phyloP scores from a whole-genome alignment of 2,888 invertebrate species.

The Aphodius sticticus region DNA sequence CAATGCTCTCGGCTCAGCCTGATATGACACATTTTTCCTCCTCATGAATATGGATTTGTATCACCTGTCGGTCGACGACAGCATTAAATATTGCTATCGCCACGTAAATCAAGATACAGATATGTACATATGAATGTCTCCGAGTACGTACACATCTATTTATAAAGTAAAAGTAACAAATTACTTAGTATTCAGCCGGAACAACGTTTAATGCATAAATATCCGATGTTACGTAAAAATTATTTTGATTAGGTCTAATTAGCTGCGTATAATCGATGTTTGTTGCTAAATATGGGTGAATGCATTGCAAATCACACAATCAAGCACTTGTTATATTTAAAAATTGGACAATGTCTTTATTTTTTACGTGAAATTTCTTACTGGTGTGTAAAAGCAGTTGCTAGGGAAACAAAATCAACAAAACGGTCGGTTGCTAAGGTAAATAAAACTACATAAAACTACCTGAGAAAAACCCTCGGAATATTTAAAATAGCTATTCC shows the following conservation, averaged over 20 bases:
- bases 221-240: background rate
- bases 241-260: background rate
- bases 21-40: slow-evolving; percentile 20
- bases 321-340: too few species aligned
- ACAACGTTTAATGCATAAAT: background rate
- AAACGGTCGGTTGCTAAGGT: too few species aligned
- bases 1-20: background rate
- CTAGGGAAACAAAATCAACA: too few species aligned
- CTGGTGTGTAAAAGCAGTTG: too few species aligned
- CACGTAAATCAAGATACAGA: slow-evolving; percentile 14
- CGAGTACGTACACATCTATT: slow-evolving; percentile 21
- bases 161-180: slow-evolving; percentile 22
- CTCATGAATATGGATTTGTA: slow-evolving; percentile 23
- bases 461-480: too few species aligned
- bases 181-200: slow-evolving; percentile 21
- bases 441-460: too few species aligned
- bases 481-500: too few species aligned
- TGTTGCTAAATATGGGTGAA: background rate
- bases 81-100: slow-evolving; percentile 5
- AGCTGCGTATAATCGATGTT: background rate
- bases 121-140: background rate
- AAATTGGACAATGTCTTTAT: too few species aligned
- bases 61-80: slow-evolving; percentile 12
- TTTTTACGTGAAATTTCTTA: too few species aligned
- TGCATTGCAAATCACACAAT: too few species aligned